Evolutionary conservation across 2,888 invertebrate genomes (phyloP), one percentile per base, ranked within the genome.

Genomic region (Melangyna quadrimaculata): DNA sequence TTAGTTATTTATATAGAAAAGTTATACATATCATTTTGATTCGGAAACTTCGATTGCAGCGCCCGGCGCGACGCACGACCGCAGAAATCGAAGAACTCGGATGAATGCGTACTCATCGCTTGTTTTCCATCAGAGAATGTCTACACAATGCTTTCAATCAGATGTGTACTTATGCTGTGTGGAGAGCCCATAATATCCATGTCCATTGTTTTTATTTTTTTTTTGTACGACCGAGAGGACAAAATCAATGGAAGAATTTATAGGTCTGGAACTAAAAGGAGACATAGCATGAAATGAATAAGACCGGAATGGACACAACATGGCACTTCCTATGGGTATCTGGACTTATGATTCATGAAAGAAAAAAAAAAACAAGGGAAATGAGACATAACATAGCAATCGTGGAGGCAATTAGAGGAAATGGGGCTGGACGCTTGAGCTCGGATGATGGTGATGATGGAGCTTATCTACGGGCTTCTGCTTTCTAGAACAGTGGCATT

Each of bases 401-500:
- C 59, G 19, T 59, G 35, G 14, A 37, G 59, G 24, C 59, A 59
- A 59, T 37, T 22, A 57, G 22, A 59, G 14, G 22, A 59, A 59
- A 59, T 59, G 22, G 37, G 37, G 59, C 59, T 35, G 59, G 59
- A 59, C 22, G 59, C 59, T 59, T 57, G 32, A 27, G 51, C 35
- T n/a, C n/a, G n/a, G n/a, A n/a, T n/a, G n/a, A n/a, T n/a, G n/a
- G n/a, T 59, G 22, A 14, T 59, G 59, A 35, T 19, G n/a, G 14
- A 19, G 22, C 14, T 59, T 14, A 22, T n/a, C n/a, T n/a, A n/a
- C n/a, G n/a, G n/a, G n/a, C n/a, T n/a, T n/a, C n/a, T n/a, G n/a
- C n/a, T 59, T 59, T 59, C 59, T 59, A 22, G 22, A 59, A 59
- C 59, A 59, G 37, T 59, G 57, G 22, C 37, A 59, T 22, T 59